Evolutionary conservation across 2,113 vertebrate genomes (phyloP).

Genomic region (Epinephelus moara): DNA sequence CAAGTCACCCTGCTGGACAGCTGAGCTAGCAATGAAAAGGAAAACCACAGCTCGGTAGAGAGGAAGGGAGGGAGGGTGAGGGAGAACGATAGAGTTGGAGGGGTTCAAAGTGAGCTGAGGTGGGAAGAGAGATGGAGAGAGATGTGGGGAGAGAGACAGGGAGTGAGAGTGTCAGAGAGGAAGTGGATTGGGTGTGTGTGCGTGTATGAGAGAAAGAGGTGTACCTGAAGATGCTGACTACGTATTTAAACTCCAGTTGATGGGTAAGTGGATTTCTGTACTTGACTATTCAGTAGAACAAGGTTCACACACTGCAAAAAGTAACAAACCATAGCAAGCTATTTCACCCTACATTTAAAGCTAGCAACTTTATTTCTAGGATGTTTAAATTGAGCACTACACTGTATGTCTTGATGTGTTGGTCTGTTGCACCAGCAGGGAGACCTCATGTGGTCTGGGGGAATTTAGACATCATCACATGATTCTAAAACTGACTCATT

Average conservation of each 20-base stretch:
- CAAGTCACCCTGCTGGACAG: constrained; percentile 68
- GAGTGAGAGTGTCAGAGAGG: background rate
- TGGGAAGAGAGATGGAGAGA: background rate
- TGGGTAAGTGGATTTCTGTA: constrained; percentile 72
- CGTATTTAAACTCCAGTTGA: constrained; percentile 64
- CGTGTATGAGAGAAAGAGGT: constrained; percentile 36
- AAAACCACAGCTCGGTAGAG: constrained; percentile 19
- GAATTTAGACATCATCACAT: background rate
- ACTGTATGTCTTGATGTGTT: background rate
- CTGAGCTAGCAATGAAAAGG: constrained; percentile 70
- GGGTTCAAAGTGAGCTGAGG: constrained; percentile 32
- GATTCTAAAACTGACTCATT: background rate
- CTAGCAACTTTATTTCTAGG: background rate
- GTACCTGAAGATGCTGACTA: constrained; percentile 72
- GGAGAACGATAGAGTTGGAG: background rate
- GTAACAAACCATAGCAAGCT: constrained; percentile 13
- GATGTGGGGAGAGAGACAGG: background rate
- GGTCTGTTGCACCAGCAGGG: background rate
- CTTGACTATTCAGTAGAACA: constrained; percentile 69
- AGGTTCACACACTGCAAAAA: constrained; percentile 58
- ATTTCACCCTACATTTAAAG: constrained; percentile 17
- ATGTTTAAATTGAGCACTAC: background rate
- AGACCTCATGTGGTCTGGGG: background rate
- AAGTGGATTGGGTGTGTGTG: constrained; percentile 17
- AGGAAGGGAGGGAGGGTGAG: background rate